A percentile compares a stretch with the other conserved stretches of the same genome.
Conservation (phyloP, 2,113 vertebrate genomes). For the Connochaetes taurinus region DNA sequence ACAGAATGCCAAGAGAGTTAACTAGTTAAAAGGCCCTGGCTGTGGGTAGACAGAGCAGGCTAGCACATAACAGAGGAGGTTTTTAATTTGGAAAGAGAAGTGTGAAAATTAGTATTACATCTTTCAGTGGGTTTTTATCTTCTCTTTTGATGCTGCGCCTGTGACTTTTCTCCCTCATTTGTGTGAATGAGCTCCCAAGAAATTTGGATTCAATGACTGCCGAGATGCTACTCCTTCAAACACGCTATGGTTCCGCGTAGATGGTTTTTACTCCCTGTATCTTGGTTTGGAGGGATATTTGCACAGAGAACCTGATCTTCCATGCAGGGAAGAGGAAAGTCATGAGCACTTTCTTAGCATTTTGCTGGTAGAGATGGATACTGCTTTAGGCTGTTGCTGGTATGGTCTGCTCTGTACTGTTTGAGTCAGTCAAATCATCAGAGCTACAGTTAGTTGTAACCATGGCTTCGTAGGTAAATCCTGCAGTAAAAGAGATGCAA, state of each 20-base stretch:
- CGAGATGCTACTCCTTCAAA: background rate
- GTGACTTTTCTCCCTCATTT: background rate
- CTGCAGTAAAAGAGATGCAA: background rate
- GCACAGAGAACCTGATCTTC: background rate
- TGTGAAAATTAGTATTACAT: background rate
- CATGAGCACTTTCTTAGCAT: background rate
- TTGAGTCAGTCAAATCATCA: background rate
- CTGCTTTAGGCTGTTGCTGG: constrained; percentile 9
- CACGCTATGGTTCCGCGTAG: background rate
- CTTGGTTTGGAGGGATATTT: background rate
- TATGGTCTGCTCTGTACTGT: background rate
- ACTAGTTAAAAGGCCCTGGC: background rate
- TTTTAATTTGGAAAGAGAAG: background rate
- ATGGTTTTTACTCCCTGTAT: background rate
- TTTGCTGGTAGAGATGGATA: background rate
- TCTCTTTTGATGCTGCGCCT: background rate
- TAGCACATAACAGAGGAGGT: background rate
- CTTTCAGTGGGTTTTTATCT: background rate
- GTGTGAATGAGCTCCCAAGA: background rate
- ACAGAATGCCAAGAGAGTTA: background rate
- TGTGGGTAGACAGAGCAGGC: background rate
- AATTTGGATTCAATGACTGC: background rate
- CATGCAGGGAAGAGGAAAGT: background rate
- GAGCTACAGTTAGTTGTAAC: constrained; percentile 12
- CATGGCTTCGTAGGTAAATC: background rate